Evolutionary conservation across 2,888 invertebrate species (phyloP).

Genomic region (Hofmannophila pseudospretella): DNA sequence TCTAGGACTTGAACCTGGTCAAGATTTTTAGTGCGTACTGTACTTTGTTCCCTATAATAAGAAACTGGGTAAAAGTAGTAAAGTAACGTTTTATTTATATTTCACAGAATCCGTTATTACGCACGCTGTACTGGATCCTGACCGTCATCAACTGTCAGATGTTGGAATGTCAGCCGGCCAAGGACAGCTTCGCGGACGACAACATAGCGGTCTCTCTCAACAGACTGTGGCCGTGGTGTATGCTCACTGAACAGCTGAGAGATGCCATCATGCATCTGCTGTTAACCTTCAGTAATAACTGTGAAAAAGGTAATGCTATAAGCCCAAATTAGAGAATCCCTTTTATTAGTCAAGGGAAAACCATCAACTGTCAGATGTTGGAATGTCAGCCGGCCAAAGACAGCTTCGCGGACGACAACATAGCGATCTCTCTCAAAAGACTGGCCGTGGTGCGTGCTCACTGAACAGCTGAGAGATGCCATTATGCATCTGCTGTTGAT

Average conservation of each 20-base stretch:
- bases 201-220: slow-evolving; percentile 78
- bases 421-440: slow-evolving; percentile 79
- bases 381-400: slow-evolving; percentile 75
- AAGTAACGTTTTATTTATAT: too few relatives aligned
- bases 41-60: too few relatives aligned
- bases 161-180: slow-evolving; percentile 71
- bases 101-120: slow-evolving; percentile 69
- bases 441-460: slow-evolving; percentile 83
- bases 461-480: slow-evolving; percentile 70
- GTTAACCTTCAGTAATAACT: slow-evolving; percentile 80
- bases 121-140: slow-evolving; percentile 76
- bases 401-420: slow-evolving; percentile 68
- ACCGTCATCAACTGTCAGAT: slow-evolving; percentile 79
- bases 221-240: slow-evolving; percentile 83
- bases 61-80: too few relatives aligned
- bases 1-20: too few relatives aligned
- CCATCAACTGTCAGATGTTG: too few relatives aligned
- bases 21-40: too few relatives aligned
- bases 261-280: slow-evolving; percentile 76
- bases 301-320: slow-evolving; percentile 73
- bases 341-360: too few relatives aligned
- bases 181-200: slow-evolving; percentile 72
- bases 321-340: not conserved
- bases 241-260: slow-evolving; percentile 73
- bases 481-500: slow-evolving; percentile 79